Evolutionary conservation across 1,140 invertebrate species (phyloP), one percentile per base, ranked within the genome.

Genomic region (Scaptomyza pallida): DNA sequence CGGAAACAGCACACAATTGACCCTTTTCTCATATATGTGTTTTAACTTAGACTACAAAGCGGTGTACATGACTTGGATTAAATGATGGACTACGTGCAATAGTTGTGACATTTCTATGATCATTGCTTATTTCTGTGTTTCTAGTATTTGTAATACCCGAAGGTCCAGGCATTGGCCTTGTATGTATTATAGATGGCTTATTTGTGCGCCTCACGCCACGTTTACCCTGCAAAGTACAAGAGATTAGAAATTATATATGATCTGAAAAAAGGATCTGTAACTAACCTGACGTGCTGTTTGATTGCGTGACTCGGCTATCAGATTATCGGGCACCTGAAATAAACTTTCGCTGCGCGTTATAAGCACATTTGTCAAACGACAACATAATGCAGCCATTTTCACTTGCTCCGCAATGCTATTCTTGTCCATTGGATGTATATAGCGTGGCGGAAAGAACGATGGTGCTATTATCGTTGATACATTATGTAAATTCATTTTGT

Each of bases 401-500:
- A 97, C 93, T 92, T 98, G 95, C 4, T 95, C 94, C 78, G 93
- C 93, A 62, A 94, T 92, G 67, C 93, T 93, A 47, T 89, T 92
- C 72, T 90, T 91, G 48, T 91, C 76, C 12, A 52, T 79, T 15
- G 89, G 89, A 57, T 91, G 76, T 26, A 91, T 76, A 44, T 77
- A 91, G 8, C 89, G 94, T 45, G 96, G 96, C 45, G 97, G 95
- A 90, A 98, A 98, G 30, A 98, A 93, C 47, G 97, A 97, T 30
- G 97, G 97, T 9, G 97, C 97, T 57, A 97, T 95, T 69, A 98
- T 98, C 95, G 98, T 97, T 6, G 97, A 95, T 6, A 98, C 96
- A 91, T 98, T 98, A 80, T 97, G 96, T 47, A 96, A 93, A 48
- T 94, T 95, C 97, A 98, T 98, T 92, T 97, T 97, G 91, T 98